phyloP scores from a whole-genome alignment of 64 coral and sea anemone genomes.

The Pocillopora damicornis region DNA sequence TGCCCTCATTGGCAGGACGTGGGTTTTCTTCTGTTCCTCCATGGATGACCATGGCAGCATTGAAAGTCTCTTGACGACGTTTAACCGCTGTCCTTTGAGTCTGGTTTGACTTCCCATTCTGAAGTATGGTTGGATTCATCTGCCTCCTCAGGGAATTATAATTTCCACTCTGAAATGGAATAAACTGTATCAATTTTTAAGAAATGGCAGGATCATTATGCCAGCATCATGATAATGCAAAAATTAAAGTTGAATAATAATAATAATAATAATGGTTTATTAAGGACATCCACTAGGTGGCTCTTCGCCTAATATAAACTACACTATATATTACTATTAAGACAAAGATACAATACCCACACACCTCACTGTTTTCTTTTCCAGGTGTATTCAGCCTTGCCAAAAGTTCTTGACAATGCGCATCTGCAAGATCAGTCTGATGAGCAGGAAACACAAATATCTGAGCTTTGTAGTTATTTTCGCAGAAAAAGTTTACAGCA shows the following conservation, averaged over 20 bases:
- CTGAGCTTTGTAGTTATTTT: slow-evolving; percentile 38
- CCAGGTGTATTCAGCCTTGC: slow-evolving; percentile 32
- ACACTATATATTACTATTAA: neutral
- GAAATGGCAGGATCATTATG: slow-evolving; percentile 3
- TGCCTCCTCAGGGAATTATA: slow-evolving; percentile 34
- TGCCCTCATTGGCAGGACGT: neutral
- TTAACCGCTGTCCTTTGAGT: slow-evolving; percentile 29
- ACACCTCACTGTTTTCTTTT: slow-evolving; percentile 56
- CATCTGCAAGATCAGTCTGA: slow-evolving; percentile 31
- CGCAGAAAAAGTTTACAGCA: slow-evolving; percentile 16
- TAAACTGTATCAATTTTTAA: slow-evolving; percentile 47
- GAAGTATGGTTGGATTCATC: slow-evolving; percentile 33
- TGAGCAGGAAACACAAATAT: slow-evolving; percentile 12
- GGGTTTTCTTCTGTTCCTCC: neutral
- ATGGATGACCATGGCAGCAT: slow-evolving; percentile 5
- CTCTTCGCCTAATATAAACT: too few species aligned
- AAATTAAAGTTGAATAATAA: neutral
- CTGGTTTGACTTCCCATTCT: slow-evolving; percentile 48
- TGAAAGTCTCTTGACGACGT: slow-evolving; percentile 27
- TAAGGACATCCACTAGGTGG: too few species aligned
- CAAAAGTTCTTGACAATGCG: slow-evolving; percentile 38
- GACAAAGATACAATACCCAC: slow-evolving; percentile 24
- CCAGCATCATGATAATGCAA: neutral
- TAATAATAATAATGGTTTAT: too few species aligned
- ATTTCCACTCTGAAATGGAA: slow-evolving; percentile 52